phyloP scores from a whole-genome alignment of 2,797 vertebrate genomes.

The Chelidonichthys spinosus region DNA sequence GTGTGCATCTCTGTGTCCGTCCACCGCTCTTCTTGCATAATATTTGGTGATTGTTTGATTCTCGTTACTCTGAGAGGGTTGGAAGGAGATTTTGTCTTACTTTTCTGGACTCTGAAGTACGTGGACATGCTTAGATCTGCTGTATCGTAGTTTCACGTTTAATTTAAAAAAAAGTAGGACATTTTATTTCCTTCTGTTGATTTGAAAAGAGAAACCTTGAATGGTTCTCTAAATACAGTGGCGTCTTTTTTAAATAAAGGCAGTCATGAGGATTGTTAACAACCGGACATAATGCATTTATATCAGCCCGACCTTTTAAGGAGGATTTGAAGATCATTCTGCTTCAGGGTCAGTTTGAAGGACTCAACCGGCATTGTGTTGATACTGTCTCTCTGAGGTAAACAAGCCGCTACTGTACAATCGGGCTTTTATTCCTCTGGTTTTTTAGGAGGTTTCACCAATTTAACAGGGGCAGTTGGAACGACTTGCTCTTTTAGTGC shows the following conservation, averaged over 20 bases:
- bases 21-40: background rate
- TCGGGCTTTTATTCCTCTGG: background rate
- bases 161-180: background rate
- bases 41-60: no score
- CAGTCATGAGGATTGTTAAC: conserved; percentile 45
- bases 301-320: conserved; percentile 17
- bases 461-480: conserved; percentile 29
- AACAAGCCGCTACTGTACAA: conserved; percentile 20
- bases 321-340: conserved; percentile 55
- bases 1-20: background rate
- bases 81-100: no score
- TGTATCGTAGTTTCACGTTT: background rate
- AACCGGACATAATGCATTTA: conserved; percentile 28
- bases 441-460: conserved; percentile 22
- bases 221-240: background rate
- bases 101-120: no score
- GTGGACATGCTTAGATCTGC: no score
- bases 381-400: conserved; percentile 29
- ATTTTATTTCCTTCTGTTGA: conserved; percentile 9
- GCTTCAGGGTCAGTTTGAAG: conserved; percentile 14
- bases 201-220: background rate
- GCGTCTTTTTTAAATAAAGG: conserved; percentile 36
- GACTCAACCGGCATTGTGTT: conserved; percentile 10
- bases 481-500: conserved; percentile 27
- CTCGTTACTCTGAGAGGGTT: no score